These are phyloP conservation scores for Diaperis boleti DNA, from an alignment of 2,888 invertebrate species.

Conservation along the genomic window DNA sequence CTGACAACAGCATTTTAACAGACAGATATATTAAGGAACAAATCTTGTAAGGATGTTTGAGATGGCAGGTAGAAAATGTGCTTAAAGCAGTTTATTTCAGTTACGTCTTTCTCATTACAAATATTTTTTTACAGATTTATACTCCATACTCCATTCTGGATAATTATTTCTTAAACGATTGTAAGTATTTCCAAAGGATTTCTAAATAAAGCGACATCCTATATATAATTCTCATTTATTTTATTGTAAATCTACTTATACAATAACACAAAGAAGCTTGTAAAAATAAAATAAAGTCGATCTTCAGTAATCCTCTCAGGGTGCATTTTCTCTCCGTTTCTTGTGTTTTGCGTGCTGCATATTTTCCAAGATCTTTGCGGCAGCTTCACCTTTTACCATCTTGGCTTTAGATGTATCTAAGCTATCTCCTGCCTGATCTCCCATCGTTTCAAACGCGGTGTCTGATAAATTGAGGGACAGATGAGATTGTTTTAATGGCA, in stretches of 20 bases:
- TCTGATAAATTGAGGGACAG: slow-evolving; percentile 61
- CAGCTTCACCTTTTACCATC: slow-evolving; percentile 57
- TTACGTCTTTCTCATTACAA: no score
- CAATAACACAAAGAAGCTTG: slow-evolving; percentile 1
- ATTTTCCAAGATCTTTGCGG: slow-evolving; percentile 54
- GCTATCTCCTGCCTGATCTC: slow-evolving; percentile 62
- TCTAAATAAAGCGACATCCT: not conserved
- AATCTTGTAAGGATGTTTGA: no score
- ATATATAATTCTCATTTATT: slow-evolving; percentile 9
- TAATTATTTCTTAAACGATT: no score
- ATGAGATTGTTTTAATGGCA: slow-evolving; percentile 60
- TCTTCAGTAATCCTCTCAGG: not conserved
- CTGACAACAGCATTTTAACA: no score
- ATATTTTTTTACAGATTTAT: no score
- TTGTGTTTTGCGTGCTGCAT: slow-evolving; percentile 47
- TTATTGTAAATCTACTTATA: slow-evolving; percentile 6
- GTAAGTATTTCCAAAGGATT: not conserved
- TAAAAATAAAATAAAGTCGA: not conserved
- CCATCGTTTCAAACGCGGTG: slow-evolving; percentile 62
- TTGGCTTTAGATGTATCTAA: slow-evolving; percentile 60
- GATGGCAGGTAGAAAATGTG: no score
- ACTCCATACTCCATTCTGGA: no score
- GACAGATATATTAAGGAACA: no score
- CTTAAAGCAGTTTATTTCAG: no score
- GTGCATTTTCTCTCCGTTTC: slow-evolving; percentile 17